Evolutionary conservation across 2,113 vertebrate genomes (phyloP), one percentile per base, ranked within the genome.

Genomic region (Catharus fuscescens): DNA sequence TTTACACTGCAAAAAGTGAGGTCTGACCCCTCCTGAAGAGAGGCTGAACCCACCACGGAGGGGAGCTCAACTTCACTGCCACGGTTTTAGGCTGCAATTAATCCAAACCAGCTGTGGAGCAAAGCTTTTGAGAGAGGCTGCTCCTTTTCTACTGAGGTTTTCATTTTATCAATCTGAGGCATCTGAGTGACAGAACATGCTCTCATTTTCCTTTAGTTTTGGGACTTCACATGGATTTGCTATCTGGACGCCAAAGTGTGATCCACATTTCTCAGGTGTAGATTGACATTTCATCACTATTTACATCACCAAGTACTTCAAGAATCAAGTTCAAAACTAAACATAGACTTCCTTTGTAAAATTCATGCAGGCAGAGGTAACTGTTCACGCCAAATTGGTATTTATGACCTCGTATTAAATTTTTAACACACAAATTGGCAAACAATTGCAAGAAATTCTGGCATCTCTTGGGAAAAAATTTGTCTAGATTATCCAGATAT

Each of bases 91-190:
- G 94, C 98, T 97, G 97, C 92, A 97, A 97, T 97, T 98, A 98
- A 98, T 97, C 86, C 84, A 93, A 98, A 98, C 97, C 98, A 98
- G 97, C 98, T 98, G 98, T 82, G 94, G 40, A 25, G 91, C 78
- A 74, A 88, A 96, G 86, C 95, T 86, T 90, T 79, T 48, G 53
- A 96, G 91, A 84, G 64, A 85, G 86, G 92, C 70, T 80, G 65
- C 92, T 91, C 70, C 8, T 95, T 96, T 60, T 93, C 97, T 89
- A 96, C 89, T 36, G 93, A 95, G 92, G 82, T 92, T 98, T 98
- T 95, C 82, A 88, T 96, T 97, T 97, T 96, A 95, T 85, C 76
- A 95, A 59, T 86, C 73, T 56, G 71, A 86, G 92, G 70, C 32
- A 81, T 65, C 50, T 79, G 65, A 67, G 88, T 92, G 95, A 90